Percentiles rank a stretch among this genome's conserved stretches.
These are phyloP conservation scores for Spinus olivaceus DNA, from an alignment of 2,797 vertebrate species.

Conservation along the genomic window DNA sequence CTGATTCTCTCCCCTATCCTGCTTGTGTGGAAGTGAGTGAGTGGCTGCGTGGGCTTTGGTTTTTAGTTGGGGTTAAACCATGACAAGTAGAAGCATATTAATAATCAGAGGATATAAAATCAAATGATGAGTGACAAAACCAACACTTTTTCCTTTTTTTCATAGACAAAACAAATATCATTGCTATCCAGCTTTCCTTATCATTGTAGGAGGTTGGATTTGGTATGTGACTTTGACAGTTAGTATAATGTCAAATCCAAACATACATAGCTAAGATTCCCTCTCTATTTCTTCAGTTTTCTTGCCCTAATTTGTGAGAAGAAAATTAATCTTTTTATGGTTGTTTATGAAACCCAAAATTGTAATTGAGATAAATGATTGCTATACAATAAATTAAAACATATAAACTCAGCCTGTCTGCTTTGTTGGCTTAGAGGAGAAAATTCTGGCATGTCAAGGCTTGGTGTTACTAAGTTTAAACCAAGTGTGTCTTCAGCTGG, in stretches of 20 bases:
- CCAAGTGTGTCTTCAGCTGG: background rate
- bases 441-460: background rate
- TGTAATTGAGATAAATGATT: background rate
- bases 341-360: background rate
- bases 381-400: background rate
- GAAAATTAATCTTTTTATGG: background rate
- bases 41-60: rapidly evolving
- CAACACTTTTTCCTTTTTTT: background rate
- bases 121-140: background rate
- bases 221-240: background rate
- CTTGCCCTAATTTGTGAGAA: background rate
- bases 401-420: background rate
- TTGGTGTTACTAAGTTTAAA: background rate
- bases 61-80: background rate
- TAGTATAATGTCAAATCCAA: background rate
- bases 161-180: background rate
- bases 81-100: background rate
- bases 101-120: background rate
- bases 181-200: background rate
- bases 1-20: background rate
- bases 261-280: background rate
- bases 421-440: background rate
- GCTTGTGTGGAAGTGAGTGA: background rate
- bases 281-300: background rate
- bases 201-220: background rate